Conservation (phyloP, 1,140 invertebrate genomes). For the Heliothis virescens region DNA sequence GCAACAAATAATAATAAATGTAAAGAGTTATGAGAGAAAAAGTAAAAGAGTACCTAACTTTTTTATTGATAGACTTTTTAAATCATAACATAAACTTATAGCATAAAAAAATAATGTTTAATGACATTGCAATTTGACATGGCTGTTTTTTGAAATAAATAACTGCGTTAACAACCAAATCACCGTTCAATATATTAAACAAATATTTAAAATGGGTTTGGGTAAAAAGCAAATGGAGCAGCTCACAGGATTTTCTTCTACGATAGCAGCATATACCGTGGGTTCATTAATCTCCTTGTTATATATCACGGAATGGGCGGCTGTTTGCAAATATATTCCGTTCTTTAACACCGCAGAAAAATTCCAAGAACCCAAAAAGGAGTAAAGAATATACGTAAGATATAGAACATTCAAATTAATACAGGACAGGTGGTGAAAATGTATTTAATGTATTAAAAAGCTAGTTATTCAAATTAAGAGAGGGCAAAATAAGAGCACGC, state of each 20-base stretch:
- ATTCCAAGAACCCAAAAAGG: neutral
- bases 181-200: too few species aligned
- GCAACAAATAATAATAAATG: too few species aligned
- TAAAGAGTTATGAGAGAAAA: too few species aligned
- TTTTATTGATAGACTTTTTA: too few species aligned
- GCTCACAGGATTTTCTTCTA: conserved; percentile 67
- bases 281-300: conserved; percentile 84
- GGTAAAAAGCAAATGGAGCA: conserved; percentile 71
- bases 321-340: conserved; percentile 89
- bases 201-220: conserved; percentile 34
- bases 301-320: conserved; percentile 92
- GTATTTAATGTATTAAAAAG: conserved; percentile 4
- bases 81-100: too few species aligned
- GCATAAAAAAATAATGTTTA: too few species aligned
- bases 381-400: neutral
- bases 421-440: conserved; percentile 13
- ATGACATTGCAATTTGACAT: too few species aligned
- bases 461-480: conserved; percentile 53
- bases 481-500: conserved; percentile 65
- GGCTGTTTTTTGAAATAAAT: too few species aligned
- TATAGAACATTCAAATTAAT: neutral
- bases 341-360: conserved; percentile 86
- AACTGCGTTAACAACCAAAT: too few species aligned
- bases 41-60: too few species aligned
- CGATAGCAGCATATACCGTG: conserved; percentile 86